Conservation (phyloP, 2,797 vertebrate genomes). For the Myotis vivesi region DNA sequence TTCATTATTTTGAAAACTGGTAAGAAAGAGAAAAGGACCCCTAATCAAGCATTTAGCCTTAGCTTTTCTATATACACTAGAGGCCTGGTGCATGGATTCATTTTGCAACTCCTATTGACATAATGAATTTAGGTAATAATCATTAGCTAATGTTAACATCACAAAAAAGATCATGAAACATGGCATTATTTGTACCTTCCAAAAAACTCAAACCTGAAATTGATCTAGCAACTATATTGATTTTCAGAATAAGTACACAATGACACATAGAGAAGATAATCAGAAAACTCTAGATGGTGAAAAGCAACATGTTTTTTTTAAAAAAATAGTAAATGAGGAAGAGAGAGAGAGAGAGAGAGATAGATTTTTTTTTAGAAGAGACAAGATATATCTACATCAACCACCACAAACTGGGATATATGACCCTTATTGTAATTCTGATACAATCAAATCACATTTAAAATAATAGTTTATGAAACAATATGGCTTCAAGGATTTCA, state of each 20-base stretch:
- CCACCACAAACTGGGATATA: background rate
- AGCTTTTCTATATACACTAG: background rate
- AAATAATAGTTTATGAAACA: background rate
- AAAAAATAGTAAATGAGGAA: background rate
- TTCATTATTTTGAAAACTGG: background rate
- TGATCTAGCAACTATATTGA: background rate
- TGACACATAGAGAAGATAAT: background rate
- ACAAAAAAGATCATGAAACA: background rate
- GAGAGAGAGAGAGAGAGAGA: background rate
- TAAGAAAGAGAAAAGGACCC: background rate
- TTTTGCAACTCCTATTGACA: background rate
- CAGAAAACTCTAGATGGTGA: background rate
- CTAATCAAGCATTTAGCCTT: background rate
- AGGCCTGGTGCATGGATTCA: background rate
- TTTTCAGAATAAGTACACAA: background rate
- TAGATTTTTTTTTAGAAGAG: background rate
- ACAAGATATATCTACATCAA: background rate
- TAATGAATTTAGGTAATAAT: background rate
- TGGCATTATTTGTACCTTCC: background rate
- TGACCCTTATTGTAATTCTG: background rate
- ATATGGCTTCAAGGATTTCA: background rate
- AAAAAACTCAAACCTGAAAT: background rate
- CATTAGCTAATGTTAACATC: background rate
- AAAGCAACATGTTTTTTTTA: background rate
- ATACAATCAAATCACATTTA: background rate